Evolutionary conservation across 2,888 invertebrate genomes (phyloP).

Genomic region (Erebia epiphron): DNA sequence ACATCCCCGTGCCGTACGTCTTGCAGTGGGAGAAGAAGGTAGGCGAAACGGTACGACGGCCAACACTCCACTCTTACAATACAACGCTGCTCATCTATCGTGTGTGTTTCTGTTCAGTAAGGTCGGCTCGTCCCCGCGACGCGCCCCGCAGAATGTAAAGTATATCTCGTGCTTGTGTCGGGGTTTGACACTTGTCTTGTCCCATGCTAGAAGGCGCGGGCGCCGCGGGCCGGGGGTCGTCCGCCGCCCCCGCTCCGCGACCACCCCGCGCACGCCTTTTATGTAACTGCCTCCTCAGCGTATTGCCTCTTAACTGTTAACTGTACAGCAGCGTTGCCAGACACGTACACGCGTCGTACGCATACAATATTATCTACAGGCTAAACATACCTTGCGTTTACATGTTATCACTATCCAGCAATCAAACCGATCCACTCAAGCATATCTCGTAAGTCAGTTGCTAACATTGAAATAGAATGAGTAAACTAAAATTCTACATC

Average conservation of each 20-base stretch:
- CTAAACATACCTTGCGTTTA: not conserved
- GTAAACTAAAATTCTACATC: too few relatives aligned
- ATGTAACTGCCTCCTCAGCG: constrained; percentile 68
- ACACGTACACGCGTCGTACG: not conserved
- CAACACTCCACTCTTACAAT: constrained; percentile 82
- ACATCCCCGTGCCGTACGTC: constrained; percentile 98
- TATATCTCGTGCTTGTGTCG: constrained; percentile 70
- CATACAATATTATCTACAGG: not conserved
- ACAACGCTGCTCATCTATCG: constrained; percentile 82
- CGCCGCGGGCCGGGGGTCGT: constrained; percentile 68
- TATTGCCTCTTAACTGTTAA: constrained; percentile 61
- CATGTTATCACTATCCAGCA: too few relatives aligned
- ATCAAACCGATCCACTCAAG: too few relatives aligned
- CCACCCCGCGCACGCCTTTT: constrained; percentile 70
- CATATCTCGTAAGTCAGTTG: too few relatives aligned
- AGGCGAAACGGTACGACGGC: constrained; percentile 96
- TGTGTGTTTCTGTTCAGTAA: constrained; percentile 84
- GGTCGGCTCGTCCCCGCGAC: constrained; percentile 78
- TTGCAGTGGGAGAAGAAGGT: constrained; percentile 99
- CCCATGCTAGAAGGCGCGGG: constrained; percentile 70
- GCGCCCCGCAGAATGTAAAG: constrained; percentile 78
- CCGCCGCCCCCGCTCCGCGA: constrained; percentile 63
- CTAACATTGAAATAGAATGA: too few relatives aligned
- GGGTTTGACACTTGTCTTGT: constrained; percentile 67
- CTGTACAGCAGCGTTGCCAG: constrained; percentile 42